Percentiles rank a stretch among this genome's conserved stretches.
Evolutionary conservation across 2,888 invertebrate species (phyloP).

Genomic region (Deilephila porcellus): DNA sequence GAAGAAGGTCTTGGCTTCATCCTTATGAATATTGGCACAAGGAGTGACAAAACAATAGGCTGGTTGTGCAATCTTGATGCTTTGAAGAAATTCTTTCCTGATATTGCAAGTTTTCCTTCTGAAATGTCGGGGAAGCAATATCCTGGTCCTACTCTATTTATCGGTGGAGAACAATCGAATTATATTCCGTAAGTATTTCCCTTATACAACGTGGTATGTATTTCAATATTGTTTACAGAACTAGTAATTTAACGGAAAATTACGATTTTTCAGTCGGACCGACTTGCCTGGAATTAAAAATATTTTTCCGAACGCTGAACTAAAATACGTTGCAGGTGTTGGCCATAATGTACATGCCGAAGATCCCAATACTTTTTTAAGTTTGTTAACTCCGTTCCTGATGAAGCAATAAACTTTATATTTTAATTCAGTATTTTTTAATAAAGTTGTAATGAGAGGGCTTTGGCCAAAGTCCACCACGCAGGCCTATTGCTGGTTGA

Average conservation of each 20-base stretch:
- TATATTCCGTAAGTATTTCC: constrained; percentile 87
- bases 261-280: constrained; percentile 62
- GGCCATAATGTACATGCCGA: constrained; percentile 67
- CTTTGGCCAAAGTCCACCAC: no score
- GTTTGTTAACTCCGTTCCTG: constrained; percentile 50
- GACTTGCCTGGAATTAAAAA: constrained; percentile 86
- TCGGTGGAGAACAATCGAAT: constrained; percentile 92
- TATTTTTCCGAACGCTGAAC: constrained; percentile 65
- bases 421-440: neutral
- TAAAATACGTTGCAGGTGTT: constrained; percentile 62
- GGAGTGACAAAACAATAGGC: constrained; percentile 63
- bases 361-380: constrained; percentile 72
- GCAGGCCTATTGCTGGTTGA: no score
- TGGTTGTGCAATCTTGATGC: constrained; percentile 92
- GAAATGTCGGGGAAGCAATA: constrained; percentile 63
- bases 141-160: constrained; percentile 90
- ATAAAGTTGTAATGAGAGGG: no score
- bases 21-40: constrained; percentile 81
- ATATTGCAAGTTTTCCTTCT: constrained; percentile 87
- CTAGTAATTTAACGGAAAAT: neutral
- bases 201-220: neutral
- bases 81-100: constrained; percentile 86
- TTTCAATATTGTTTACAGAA: neutral
- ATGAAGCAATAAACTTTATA: constrained; percentile 4
- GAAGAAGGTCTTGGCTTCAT: constrained; percentile 84